A percentile compares a stretch with the other conserved stretches of the same genome.
phyloP scores from a whole-genome alignment of 2,888 invertebrate genomes.

The Eristalis tenax region DNA sequence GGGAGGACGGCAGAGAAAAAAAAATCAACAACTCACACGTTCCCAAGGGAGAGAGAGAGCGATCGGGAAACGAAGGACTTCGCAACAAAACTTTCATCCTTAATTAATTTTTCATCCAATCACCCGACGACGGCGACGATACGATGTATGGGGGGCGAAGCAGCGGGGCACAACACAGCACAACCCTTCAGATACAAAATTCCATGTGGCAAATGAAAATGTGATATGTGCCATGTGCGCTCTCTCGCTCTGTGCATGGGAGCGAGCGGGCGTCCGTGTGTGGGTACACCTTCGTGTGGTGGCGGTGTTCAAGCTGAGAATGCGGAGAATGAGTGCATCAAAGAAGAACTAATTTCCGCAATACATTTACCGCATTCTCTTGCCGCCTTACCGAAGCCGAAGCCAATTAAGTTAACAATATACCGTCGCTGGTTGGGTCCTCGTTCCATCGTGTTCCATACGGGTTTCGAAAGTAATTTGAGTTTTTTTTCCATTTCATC shows the following conservation, averaged over 20 bases:
- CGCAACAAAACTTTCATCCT: conserved; percentile 64
- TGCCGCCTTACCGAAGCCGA: conserved; percentile 55
- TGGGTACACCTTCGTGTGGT: conserved; percentile 43
- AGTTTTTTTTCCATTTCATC: conserved; percentile 24
- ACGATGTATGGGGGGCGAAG: neutral
- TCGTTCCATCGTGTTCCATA: neutral
- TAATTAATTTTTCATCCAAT: conserved; percentile 71
- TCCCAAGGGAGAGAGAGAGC: neutral
- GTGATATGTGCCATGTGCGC: conserved; percentile 1
- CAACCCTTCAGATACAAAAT: conserved; percentile 32
- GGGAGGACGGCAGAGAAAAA: neutral
- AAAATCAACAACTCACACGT: neutral
- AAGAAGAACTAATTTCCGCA: conserved; percentile 72
- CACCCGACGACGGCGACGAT: conserved; percentile 39
- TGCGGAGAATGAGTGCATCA: conserved; percentile 62
- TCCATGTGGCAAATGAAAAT: conserved; percentile 50
- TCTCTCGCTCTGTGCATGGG: neutral
- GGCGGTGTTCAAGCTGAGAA: conserved; percentile 40
- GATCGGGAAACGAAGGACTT: conserved; percentile 14
- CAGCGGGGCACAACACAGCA: neutral
- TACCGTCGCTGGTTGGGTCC: conserved; percentile 23
- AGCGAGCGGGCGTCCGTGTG: neutral
- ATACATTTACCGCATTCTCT: conserved; percentile 62
- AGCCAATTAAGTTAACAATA: conserved; percentile 71
- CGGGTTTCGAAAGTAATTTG: conserved; percentile 50